Base-by-base conservation (phyloP, 1,140 invertebrate species). In the Sesamia nonagrioides region DNA sequence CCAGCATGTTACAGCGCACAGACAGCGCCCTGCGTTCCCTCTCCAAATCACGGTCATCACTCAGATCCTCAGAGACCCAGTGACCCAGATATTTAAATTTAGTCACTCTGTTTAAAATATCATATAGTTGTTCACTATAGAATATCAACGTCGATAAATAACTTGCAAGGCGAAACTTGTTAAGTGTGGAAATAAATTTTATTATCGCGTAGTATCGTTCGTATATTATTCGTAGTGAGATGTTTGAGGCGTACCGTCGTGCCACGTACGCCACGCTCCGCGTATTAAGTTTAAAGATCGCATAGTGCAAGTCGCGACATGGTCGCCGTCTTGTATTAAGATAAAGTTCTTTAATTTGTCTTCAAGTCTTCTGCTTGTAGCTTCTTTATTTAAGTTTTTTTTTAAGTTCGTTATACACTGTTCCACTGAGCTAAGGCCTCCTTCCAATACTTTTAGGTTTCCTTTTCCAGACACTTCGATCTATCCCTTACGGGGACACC, bases 221-320 rank as follows among this genome's bases (percentile, higher is more conserved):
- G n/a, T 54, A 54, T 60, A 45, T 74, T 74, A 74, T 74, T 74
- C 54, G 54, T 27, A 40, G 37, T n/a, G 54, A 13, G 1, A 21
- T 54, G 37, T 35, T 18, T 3, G 17, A n/a, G 35, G 33, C 60
- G n/a, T 63, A 42, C 37, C 37, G 37, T 21, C 37, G 60, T 17
- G 37, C 60, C 71, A 74, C 71, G 71, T 74, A 54, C 69, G 54
- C 9, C 71, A 60, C 71, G 71, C 18, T 13, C 27, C 37, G 17
- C n/a, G 71, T 56, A 50, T 68, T 68, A 68, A 33, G 3, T 68
- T 42, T 60, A 60, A 74, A 74, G 71, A 58, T 60, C 54, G 54
- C 27, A 27, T 42, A 74, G 27, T 52, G 52, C 50, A 74, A 18
- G 50, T 42, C 15, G 48, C 21, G n/a, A 40, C 50, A 56, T 37